Evolutionary conservation across 2,888 invertebrate genomes (phyloP), one percentile per base, ranked within the genome.

Genomic region (Mesorhabditis sp.): DNA sequence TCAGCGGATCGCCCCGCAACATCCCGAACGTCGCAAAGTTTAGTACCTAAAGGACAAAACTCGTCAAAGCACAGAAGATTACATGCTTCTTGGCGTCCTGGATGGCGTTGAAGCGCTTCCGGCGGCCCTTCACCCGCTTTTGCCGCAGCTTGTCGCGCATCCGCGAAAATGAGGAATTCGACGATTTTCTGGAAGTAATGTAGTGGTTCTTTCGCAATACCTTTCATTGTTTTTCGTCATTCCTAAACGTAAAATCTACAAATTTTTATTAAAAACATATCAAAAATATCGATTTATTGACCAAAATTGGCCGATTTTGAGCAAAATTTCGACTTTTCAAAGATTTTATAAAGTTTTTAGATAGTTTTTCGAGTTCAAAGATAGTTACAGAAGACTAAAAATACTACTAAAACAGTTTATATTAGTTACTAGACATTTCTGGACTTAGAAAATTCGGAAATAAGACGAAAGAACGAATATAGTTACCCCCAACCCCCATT

Each of bases 21-120:
- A 13, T 50, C 58, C 58, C 58, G n/a, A 50, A 50, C n/a, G 58
- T 13, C 10, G 58, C 58, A 50, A 50, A 50, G n/a, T 50, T 50
- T n/a, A 50, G 58, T 13, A 50, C 10, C 58, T 50, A 50, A 50
- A 50, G 10, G 58, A 50, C n/a, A 50, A 50, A 50, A 50, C n/a
- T 50, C 7, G n/a, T n/a, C n/a, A 50, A 50, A 50, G 2, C n/a
- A 13, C n/a, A 50, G 2, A 50, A 50, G 1, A 10, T 13, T 13
- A 50, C 58, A 50, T 50, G 58, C n/a, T 50, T 50, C 58, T 50
- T 50, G 7, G 58, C n/a, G 58, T 50, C 58, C 58, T 50, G 58
- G 7, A 50, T 50, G 58, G n/a, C 10, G 58, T 13, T 13, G n/a
- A 50, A n/a, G 58, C 58, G 58, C 2, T 50, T 50, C 58, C 58